These are phyloP conservation scores for Meloidogyne chitwoodi DNA, from an alignment of 1,140 invertebrate genomes.

Conservation along the genomic window DNA sequence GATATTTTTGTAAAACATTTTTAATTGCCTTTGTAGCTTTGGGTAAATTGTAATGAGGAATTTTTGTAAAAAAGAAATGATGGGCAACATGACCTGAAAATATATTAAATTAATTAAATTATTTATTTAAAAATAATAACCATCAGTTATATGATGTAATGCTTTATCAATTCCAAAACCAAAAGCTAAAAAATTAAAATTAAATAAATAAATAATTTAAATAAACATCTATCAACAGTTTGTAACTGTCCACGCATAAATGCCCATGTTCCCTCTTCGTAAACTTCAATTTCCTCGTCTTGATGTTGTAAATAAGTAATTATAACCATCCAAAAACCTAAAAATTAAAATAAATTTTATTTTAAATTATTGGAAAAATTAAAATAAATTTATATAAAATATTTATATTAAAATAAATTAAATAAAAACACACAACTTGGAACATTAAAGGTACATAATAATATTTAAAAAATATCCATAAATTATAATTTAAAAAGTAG, in stretches of 20 bases:
- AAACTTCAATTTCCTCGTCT: conserved; percentile 61
- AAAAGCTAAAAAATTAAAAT: conserved; percentile 46
- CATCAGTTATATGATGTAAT: conserved; percentile 62
- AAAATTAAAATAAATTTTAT: not conserved
- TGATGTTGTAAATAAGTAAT: conserved; percentile 63
- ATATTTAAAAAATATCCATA: conserved; percentile 58
- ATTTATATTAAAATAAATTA: not conserved
- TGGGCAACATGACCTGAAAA: conserved; percentile 61
- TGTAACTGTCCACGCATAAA: conserved; percentile 62
- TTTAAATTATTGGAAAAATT: not conserved
- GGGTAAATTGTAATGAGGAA: conserved; percentile 62
- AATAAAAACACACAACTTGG: conserved; percentile 47
- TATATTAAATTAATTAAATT: not conserved
- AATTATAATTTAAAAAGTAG: conserved; percentile 41
- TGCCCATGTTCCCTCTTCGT: conserved; percentile 60
- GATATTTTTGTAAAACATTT: conserved; percentile 49
- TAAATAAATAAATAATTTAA: not conserved
- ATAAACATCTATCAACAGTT: conserved; percentile 58
- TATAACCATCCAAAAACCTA: conserved; percentile 52
- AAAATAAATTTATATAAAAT: not conserved
- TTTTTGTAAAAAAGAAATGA: conserved; percentile 62
- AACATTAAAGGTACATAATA: conserved; percentile 61
- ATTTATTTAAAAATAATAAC: conserved; percentile 12
- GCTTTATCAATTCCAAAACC: conserved; percentile 60
- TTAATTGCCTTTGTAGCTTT: conserved; percentile 60